Evolutionary conservation across 1,140 invertebrate species (phyloP), one percentile per base, ranked within the genome.

Genomic region (Drosophila parabipectinata): DNA sequence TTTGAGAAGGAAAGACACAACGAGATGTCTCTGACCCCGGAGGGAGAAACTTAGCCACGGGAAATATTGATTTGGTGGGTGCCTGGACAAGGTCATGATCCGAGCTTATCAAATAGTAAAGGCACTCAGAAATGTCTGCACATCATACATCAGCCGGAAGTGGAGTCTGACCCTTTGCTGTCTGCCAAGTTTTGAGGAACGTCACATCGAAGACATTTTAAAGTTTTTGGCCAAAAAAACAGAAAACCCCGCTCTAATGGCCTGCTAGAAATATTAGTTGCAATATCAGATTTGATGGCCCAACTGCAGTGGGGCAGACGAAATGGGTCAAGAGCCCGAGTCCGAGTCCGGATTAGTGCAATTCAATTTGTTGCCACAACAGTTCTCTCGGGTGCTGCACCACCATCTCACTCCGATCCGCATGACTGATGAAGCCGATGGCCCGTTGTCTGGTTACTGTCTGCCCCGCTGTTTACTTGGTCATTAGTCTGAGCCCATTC

Each of bases 361-460:
- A 54, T 75, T 75, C 68, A 72, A 78, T 74, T 68, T 78, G 51
- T 52, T 57, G 68, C 73, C 47, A 48, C 60, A 58, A 51, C 58
- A 56, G 26, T 62, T 14, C 48, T 62, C n/a, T 44, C 51, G 37
- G 5, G 14, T 30, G 0, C 2, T 34, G 10, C 5, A 10, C 8
- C 18, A 30, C 44, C n/a, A 26, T 32, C 26, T 26, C 63, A 9
- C 59, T 18, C 59, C 53, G 76, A 57, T 62, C 64, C 75, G 48
- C 76, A 71, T 89, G 85, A 89, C 47, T 80, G 84, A 89, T 89
- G 84, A 53, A 89, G 80, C 52, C 64, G 80, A 68, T 85, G 77
- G 69, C 73, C 73, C 76, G 77, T 85, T 81, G 87, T 90, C 87
- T 90, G 87, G 88, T 88, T 88, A 81, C 87, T 90, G 87, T 90